These are phyloP conservation scores for Anas platyrhynchos DNA, from an alignment of 2,113 vertebrate genomes.

Conservation along the genomic window DNA sequence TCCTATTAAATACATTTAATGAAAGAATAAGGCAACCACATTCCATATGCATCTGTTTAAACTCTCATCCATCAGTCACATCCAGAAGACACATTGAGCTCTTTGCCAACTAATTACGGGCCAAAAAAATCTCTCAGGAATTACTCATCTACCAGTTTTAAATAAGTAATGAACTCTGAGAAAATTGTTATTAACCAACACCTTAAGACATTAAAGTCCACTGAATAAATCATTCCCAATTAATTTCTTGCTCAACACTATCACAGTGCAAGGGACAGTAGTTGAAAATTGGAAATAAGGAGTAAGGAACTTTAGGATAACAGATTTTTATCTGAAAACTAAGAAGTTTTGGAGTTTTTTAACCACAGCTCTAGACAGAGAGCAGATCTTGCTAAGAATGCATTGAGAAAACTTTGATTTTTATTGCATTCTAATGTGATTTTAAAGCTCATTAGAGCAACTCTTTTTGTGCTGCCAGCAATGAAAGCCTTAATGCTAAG, in stretches of 20 bases:
- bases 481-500: conserved; percentile 21
- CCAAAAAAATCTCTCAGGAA: not conserved
- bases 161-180: not conserved
- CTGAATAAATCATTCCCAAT: not conserved
- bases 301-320: not conserved
- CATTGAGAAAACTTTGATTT: not conserved
- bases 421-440: conserved; percentile 32
- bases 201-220: not conserved
- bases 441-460: conserved; percentile 52
- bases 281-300: not conserved
- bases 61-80: conserved; percentile 1
- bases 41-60: not conserved
- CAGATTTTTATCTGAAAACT: not conserved
- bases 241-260: not conserved
- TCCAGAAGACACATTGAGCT: not conserved
- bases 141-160: not conserved
- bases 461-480: conserved; percentile 17
- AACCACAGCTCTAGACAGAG: not conserved
- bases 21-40: not conserved
- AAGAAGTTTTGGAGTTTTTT: not conserved
- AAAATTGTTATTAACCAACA: not conserved
- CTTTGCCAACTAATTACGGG: conserved; percentile 6
- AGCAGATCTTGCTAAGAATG: not conserved
- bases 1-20: not conserved
- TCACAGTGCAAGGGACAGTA: not conserved